Evolutionary conservation across 2,888 invertebrate species (phyloP).

Genomic region (Macrosiphum euphorbiae): DNA sequence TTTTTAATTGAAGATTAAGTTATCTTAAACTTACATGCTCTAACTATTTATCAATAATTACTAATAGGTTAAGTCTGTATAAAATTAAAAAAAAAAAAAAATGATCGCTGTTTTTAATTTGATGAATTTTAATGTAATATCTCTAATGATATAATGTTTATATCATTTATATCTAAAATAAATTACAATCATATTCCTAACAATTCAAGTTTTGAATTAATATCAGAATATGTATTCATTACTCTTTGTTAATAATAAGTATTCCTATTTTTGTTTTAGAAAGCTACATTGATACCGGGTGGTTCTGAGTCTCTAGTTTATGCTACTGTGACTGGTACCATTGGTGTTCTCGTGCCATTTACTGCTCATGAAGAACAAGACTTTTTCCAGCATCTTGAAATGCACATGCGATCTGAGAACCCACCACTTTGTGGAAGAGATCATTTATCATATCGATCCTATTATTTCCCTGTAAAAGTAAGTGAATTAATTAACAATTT

Average conservation of each 20-base stretch:
- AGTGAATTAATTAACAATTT: constrained; percentile 67
- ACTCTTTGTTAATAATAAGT: not conserved
- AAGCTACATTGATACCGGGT: constrained; percentile 96
- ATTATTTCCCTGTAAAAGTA: constrained; percentile 97
- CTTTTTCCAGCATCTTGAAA: constrained; percentile 98
- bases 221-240: not conserved
- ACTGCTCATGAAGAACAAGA: constrained; percentile 98
- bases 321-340: constrained; percentile 93
- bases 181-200: not conserved
- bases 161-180: not conserved
- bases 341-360: constrained; percentile 94
- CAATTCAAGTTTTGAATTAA: not conserved
- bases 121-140: not conserved
- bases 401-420: constrained; percentile 99
- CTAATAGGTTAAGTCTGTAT: no score
- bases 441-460: constrained; percentile 96
- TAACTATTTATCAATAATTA: no score
- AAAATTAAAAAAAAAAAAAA: not conserved
- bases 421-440: constrained; percentile 97
- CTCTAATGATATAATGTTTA: no score
- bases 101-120: not conserved
- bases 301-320: constrained; percentile 97
- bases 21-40: no score
- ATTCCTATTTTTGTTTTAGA: constrained; percentile 74
- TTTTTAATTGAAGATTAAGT: no score